Conservation (phyloP, 2,888 invertebrate species). For the Syrista parreyssii region DNA sequence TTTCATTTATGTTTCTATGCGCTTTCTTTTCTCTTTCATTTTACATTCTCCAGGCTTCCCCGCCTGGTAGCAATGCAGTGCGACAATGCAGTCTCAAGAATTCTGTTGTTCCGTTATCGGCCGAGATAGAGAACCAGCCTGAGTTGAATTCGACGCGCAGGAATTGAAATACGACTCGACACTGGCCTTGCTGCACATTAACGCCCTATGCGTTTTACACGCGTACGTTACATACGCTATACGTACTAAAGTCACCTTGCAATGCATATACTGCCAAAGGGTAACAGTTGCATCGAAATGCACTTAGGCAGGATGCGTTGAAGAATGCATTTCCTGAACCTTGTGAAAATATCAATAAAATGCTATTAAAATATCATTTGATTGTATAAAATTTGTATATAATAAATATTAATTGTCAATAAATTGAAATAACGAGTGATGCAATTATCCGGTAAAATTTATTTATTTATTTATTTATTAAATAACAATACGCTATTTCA, state of each 20-base stretch:
- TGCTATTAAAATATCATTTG: background rate
- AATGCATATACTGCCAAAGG: background rate
- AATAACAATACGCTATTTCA: background rate
- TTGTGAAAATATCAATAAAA: background rate
- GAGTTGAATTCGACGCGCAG: conserved; percentile 51
- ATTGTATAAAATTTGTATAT: too few relatives aligned
- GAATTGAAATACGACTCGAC: conserved; percentile 52
- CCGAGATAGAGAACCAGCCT: conserved; percentile 30
- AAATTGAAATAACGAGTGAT: background rate
- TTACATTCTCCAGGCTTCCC: background rate
- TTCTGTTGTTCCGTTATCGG: conserved; percentile 47
- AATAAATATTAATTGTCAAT: too few relatives aligned
- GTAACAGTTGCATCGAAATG: background rate
- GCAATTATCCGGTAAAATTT: background rate
- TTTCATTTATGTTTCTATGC: background rate
- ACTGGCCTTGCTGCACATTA: conserved; percentile 19
- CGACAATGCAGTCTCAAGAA: conserved; percentile 43
- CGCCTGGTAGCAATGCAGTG: conserved; percentile 9
- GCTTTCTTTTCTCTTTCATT: background rate
- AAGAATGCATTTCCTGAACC: background rate
- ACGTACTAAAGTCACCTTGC: background rate
- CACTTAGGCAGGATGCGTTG: background rate
- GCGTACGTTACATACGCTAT: background rate
- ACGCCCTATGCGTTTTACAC: background rate
- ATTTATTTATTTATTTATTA: too few relatives aligned